A percentile compares a stretch with the other conserved stretches of the same genome.
phyloP scores from a whole-genome alignment of 2,888 invertebrate genomes.

The Eumerus sabulonum region DNA sequence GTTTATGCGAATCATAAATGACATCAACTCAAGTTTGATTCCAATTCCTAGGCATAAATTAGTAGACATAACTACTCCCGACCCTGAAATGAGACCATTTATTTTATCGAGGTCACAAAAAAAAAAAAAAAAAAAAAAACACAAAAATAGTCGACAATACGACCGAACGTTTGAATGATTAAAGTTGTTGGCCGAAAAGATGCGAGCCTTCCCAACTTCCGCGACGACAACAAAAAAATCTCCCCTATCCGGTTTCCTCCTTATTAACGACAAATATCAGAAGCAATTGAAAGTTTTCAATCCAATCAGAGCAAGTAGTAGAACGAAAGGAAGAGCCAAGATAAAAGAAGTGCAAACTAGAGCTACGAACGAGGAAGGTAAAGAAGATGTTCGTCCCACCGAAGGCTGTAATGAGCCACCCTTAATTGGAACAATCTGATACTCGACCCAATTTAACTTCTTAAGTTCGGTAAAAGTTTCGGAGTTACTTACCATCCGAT shows the following conservation, averaged over 20 bases:
- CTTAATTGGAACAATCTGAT: constrained; percentile 67
- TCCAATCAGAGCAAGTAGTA: constrained; percentile 38
- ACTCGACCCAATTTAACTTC: constrained; percentile 65
- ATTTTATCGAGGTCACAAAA: too few species aligned
- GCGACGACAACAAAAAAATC: constrained; percentile 28
- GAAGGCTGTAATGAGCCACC: constrained; percentile 52
- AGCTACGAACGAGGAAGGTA: too few species aligned
- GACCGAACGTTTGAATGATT: constrained; percentile 38
- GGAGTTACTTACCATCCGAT: background rate
- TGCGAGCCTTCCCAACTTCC: too few species aligned
- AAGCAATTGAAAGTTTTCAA: constrained; percentile 60
- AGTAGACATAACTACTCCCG: too few species aligned
- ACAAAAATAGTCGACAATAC: constrained; percentile 15
- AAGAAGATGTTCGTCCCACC: constrained; percentile 4
- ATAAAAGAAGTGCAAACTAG: too few species aligned
- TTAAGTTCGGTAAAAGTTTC: constrained; percentile 38
- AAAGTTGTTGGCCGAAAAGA: constrained; percentile 4
- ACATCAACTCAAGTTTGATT: too few species aligned
- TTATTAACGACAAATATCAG: constrained; percentile 56
- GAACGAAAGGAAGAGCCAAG: background rate
- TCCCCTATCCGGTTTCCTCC: constrained; percentile 50
- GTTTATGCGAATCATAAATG: too few species aligned
- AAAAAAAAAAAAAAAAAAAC: too few species aligned
- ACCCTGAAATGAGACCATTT: too few species aligned
- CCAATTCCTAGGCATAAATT: too few species aligned